phyloP scores from a whole-genome alignment of 2,888 invertebrate species.

The Torymus texanus region DNA sequence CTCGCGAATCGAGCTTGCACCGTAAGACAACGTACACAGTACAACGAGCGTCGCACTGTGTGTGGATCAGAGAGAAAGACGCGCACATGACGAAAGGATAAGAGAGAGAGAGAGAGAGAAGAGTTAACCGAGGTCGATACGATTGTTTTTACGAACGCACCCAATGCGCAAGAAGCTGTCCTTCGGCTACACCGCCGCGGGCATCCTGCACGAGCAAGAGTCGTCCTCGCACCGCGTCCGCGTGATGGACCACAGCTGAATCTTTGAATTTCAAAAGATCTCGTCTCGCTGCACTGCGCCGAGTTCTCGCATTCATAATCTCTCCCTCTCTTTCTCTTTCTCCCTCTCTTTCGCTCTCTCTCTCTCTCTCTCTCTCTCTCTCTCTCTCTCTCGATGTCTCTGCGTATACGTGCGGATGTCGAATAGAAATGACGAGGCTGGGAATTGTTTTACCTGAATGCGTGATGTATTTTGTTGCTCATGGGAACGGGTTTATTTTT shows the following conservation, averaged over 20 bases:
- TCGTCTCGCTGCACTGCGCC: background rate
- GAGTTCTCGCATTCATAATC: constrained; percentile 44
- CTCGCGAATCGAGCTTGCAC: constrained; percentile 38
- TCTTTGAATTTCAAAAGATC: constrained; percentile 56
- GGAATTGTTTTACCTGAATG: constrained; percentile 10
- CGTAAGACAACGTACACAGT: too few species aligned
- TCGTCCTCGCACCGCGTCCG: background rate
- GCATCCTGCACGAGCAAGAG: constrained; percentile 47
- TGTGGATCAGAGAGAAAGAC: background rate
- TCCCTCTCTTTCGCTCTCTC: constrained; percentile 27
- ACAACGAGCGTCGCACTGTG: too few species aligned
- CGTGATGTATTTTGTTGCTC: constrained; percentile 3
- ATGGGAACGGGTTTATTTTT: constrained; percentile 17
- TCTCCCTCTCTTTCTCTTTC: constrained; percentile 7
- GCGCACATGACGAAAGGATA: background rate
- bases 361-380: background rate
- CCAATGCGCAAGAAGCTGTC: constrained; percentile 73
- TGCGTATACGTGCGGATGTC: constrained; percentile 1
- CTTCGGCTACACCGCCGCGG: constrained; percentile 59
- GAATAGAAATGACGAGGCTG: constrained; percentile 47
- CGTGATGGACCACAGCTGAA: constrained; percentile 13
- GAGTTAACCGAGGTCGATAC: constrained; percentile 65
- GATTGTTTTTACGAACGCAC: constrained; percentile 73
- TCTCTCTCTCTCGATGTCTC: background rate
- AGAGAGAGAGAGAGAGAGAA: background rate